Percentiles rank a stretch among this genome's conserved stretches.
These are phyloP conservation scores for Ciconia maguari DNA, from an alignment of 2,113 vertebrate genomes.

Conservation along the genomic window DNA sequence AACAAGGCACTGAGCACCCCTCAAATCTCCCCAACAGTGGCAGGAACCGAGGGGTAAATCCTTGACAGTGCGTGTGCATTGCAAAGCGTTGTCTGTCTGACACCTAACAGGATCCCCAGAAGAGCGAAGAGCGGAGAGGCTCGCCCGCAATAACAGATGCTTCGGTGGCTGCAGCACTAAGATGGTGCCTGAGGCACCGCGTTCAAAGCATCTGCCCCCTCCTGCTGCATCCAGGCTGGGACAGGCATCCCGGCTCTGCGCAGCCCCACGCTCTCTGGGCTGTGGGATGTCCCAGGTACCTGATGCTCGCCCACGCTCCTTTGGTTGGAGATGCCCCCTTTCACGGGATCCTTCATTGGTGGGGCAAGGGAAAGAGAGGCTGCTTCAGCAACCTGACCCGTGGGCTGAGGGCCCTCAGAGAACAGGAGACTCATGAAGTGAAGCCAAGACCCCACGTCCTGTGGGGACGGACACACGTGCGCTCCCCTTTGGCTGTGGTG, in stretches of 20 bases:
- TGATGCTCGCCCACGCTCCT: neutral
- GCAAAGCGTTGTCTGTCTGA: neutral
- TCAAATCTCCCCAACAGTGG: neutral
- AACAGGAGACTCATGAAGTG: accelerated
- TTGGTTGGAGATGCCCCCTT: neutral
- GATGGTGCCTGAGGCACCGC: no score
- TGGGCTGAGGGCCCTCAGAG: neutral
- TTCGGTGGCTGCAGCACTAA: neutral
- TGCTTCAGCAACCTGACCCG: neutral
- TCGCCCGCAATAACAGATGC: accelerated
- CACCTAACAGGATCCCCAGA: no score
- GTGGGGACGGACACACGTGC: accelerated
- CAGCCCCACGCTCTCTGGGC: accelerated
- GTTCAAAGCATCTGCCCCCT: neutral
- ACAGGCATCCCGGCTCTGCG: accelerated
- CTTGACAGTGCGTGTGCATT: accelerated
- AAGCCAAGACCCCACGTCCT: accelerated
- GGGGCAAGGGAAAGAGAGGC: neutral
- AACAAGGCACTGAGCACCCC: neutral
- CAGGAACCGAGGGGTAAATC: neutral
- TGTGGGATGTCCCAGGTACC: neutral
- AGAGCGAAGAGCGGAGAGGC: neutral
- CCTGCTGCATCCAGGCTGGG: accelerated
- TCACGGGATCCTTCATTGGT: accelerated
- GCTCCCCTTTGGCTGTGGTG: accelerated